These are phyloP conservation scores for Agrochola circellaris DNA, from an alignment of 2,888 invertebrate genomes.

Conservation along the genomic window DNA sequence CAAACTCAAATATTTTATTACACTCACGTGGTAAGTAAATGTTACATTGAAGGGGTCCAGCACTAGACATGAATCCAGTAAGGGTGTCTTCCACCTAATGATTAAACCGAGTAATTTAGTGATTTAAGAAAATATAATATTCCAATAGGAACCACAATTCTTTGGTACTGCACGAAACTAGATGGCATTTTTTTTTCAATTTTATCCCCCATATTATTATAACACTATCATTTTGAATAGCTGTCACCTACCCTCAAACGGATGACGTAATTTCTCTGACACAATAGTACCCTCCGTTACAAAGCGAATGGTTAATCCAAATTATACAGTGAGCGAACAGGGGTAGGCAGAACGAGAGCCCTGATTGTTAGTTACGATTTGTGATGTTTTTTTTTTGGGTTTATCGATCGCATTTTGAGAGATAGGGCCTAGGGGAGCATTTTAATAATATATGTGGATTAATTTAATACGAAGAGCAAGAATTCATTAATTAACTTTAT, in stretches of 20 bases:
- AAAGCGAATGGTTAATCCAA: constrained; percentile 74
- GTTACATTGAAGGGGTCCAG: no score
- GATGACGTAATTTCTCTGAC: constrained; percentile 64
- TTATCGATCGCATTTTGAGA: constrained; percentile 34
- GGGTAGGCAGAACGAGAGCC: constrained; percentile 46
- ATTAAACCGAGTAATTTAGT: background rate
- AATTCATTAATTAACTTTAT: background rate
- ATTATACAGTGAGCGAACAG: constrained; percentile 68
- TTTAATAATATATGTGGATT: constrained; percentile 24
- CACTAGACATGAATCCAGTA: no score
- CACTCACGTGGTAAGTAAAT: no score
- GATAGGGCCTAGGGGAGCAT: constrained; percentile 11
- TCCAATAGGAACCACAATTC: background rate
- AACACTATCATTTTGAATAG: constrained; percentile 64
- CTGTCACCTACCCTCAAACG: constrained; percentile 59
- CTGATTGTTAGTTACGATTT: constrained; percentile 48
- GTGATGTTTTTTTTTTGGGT: constrained; percentile 25
- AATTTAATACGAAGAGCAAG: constrained; percentile 24
- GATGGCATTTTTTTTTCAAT: background rate
- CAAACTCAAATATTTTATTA: no score
- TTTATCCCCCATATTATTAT: constrained; percentile 47
- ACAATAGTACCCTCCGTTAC: constrained; percentile 64
- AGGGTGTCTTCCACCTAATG: background rate
- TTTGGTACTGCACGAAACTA: background rate
- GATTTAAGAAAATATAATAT: constrained; percentile 3